Percentiles rank a stretch among this genome's conserved stretches.
Conservation (phyloP, 2,797 vertebrate species). For the Acanthurus tractus region DNA sequence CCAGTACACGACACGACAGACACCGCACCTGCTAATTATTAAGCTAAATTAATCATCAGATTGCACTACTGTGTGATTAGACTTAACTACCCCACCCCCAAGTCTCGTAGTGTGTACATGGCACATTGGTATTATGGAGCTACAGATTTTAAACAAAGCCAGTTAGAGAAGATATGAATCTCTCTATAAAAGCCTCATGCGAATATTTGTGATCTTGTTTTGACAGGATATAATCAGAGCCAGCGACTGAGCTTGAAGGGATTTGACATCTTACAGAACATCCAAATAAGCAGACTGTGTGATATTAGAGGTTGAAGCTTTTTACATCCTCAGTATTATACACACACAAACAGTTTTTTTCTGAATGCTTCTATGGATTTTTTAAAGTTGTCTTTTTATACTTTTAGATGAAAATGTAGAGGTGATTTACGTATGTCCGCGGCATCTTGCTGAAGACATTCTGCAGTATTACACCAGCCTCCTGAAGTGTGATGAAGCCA, state of each 20-base stretch:
- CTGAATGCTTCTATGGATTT: neutral
- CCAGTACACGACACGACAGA: conserved; percentile 43
- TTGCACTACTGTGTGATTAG: conserved; percentile 60
- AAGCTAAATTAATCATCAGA: conserved; percentile 71
- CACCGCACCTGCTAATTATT: conserved; percentile 76
- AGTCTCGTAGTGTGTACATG: conserved; percentile 16
- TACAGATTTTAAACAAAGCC: conserved; percentile 35
- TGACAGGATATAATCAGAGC: conserved; percentile 86
- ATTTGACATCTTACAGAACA: conserved; percentile 87
- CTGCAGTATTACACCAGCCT: conserved; percentile 89
- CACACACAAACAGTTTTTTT: neutral
- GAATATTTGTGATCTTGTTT: conserved; percentile 48
- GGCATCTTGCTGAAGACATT: conserved; percentile 87
- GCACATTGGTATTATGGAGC: conserved; percentile 26
- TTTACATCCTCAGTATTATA: neutral
- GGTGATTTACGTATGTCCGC: conserved; percentile 92
- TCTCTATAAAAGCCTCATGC: conserved; percentile 31
- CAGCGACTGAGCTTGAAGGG: conserved; percentile 78
- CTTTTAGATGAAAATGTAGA: conserved; percentile 91
- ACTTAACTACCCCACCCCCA: conserved; percentile 57
- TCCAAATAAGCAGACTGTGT: conserved; percentile 91
- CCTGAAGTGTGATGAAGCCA: conserved; percentile 86
- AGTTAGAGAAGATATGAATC: conserved; percentile 35
- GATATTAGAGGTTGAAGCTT: conserved; percentile 87
- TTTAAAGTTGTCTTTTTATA: conserved; percentile 11